Percentiles rank a stretch among this genome's conserved stretches.
phyloP scores from a whole-genome alignment of 2,113 vertebrate species.

The Brachyistius frenatus region DNA sequence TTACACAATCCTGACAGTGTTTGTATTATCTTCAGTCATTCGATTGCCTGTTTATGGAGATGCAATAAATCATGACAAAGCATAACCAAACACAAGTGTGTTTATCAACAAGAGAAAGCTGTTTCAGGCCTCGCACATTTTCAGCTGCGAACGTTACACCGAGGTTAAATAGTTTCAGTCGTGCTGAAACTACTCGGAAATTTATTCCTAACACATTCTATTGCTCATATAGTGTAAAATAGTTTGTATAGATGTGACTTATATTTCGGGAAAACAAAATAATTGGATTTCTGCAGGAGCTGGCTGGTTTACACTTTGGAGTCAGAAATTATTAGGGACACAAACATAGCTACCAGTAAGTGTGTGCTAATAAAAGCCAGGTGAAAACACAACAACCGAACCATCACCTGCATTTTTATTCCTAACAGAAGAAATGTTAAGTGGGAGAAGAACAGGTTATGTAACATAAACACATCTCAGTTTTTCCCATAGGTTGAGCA shows the following conservation, averaged over 20 bases:
- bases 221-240: too few species aligned
- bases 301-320: too few species aligned
- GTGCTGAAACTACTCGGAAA: slow-evolving; percentile 3
- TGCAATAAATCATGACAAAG: slow-evolving; percentile 77
- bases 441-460: too few species aligned
- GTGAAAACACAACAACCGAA: too few species aligned
- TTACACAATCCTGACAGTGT: slow-evolving; percentile 76
- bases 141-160: slow-evolving; percentile 46
- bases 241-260: too few species aligned
- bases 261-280: not conserved
- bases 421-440: too few species aligned
- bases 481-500: too few species aligned
- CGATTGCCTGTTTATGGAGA: slow-evolving; percentile 73
- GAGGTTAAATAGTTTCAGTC: slow-evolving; percentile 44
- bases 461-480: too few species aligned
- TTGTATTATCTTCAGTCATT: slow-evolving; percentile 77
- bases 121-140: slow-evolving; percentile 57
- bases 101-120: slow-evolving; percentile 77
- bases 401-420: too few species aligned
- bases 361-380: too few species aligned
- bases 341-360: too few species aligned
- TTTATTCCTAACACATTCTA: slow-evolving; percentile 10
- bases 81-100: slow-evolving; percentile 77
- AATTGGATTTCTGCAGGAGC: not conserved
- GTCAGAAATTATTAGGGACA: too few species aligned